phyloP scores from a whole-genome alignment of 2,797 vertebrate species.

The Leontocebus nigricollis region DNA sequence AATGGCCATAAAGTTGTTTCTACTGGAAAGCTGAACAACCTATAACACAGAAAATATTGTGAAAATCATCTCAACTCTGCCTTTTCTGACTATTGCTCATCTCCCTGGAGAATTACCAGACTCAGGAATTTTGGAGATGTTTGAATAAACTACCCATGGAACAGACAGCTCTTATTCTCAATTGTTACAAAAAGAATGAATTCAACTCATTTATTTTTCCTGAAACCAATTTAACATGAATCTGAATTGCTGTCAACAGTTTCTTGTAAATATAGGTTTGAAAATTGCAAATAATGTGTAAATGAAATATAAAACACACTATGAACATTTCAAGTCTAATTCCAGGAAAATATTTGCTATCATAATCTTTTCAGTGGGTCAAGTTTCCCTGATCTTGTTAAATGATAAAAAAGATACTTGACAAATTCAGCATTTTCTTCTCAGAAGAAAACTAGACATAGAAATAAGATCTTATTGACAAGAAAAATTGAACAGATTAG shows the following conservation, averaged over 20 bases:
- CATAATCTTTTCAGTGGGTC: neutral
- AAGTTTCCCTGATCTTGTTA: neutral
- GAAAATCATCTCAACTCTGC: neutral
- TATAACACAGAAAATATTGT: neutral
- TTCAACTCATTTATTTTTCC: neutral
- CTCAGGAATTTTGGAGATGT: neutral
- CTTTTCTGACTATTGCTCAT: fast-evolving
- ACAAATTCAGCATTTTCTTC: neutral
- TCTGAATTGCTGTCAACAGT: neutral
- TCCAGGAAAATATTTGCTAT: neutral
- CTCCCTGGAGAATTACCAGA: neutral
- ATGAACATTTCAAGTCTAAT: neutral
- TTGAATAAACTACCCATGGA: too few species aligned
- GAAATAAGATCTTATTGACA: neutral
- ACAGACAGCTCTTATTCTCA: neutral
- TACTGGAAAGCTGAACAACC: neutral
- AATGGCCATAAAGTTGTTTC: neutral
- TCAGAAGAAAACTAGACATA: neutral
- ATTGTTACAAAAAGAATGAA: neutral
- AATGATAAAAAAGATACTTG: neutral
- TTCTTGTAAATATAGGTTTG: neutral
- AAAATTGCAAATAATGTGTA: neutral
- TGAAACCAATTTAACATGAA: neutral
- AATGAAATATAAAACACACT: neutral
- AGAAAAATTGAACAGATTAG: neutral